Conservation (phyloP, 2,113 vertebrate species). For the Rhodinocichla rosea region DNA sequence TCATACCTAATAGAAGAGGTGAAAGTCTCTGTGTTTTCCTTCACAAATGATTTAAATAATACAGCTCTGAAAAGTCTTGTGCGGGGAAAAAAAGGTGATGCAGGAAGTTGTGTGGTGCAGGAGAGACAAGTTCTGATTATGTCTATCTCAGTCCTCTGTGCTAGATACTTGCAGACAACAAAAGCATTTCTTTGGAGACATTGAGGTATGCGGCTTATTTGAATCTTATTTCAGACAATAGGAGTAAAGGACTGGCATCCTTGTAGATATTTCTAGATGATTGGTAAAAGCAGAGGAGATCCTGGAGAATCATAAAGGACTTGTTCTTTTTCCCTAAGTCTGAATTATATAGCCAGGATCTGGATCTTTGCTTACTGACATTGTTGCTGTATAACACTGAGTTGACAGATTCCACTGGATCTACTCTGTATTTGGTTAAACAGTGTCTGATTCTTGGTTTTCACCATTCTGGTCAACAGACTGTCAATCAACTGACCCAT, state of each 20-base stretch:
- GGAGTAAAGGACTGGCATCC: not conserved
- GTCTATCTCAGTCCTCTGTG: not conserved
- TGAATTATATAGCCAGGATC: not conserved
- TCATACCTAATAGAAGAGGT: not conserved
- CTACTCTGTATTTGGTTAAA: not conserved
- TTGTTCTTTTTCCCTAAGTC: not conserved
- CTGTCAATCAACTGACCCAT: not conserved
- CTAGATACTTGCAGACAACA: not conserved
- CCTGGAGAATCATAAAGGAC: not conserved
- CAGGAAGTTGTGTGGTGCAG: not conserved
- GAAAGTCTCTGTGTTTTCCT: not conserved
- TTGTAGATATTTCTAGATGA: not conserved
- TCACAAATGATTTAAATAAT: not conserved
- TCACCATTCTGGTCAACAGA: not conserved
- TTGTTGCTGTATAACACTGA: not conserved
- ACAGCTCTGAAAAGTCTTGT: not conserved
- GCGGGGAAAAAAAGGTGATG: not conserved
- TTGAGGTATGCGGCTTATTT: not conserved
- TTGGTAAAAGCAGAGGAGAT: not conserved
- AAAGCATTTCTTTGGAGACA: not conserved
- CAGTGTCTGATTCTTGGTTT: no score
- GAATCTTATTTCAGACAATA: not conserved
- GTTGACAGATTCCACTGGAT: not conserved
- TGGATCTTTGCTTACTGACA: not conserved
- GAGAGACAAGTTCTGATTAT: not conserved